These are phyloP conservation scores for Agriopis leucophaearia DNA, from an alignment of 2,888 invertebrate species.

Conservation along the genomic window DNA sequence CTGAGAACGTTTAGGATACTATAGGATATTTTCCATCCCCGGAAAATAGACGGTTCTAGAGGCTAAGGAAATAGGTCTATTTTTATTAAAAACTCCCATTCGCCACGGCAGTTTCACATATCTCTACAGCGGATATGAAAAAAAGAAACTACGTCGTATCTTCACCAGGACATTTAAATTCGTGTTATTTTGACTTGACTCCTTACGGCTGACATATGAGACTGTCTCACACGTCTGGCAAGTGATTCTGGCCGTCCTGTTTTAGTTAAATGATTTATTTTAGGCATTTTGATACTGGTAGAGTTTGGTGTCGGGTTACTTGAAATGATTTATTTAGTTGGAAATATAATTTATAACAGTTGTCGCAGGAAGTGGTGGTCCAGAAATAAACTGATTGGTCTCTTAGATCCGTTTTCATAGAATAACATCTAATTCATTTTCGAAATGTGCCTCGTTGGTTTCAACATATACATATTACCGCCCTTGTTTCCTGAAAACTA, in stretches of 20 bases:
- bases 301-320: slow-evolving; percentile 44
- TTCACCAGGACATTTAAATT: slow-evolving; percentile 45
- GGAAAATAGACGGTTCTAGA: too few relatives aligned
- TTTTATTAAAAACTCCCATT: slow-evolving; percentile 18
- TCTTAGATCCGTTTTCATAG: slow-evolving; percentile 10
- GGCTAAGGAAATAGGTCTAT: too few relatives aligned
- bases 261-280: slow-evolving; percentile 37
- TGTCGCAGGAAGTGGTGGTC: slow-evolving; percentile 13
- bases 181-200: slow-evolving; percentile 53
- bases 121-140: slow-evolving; percentile 35
- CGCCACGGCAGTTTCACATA: slow-evolving; percentile 34
- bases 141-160: slow-evolving; percentile 39
- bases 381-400: slow-evolving; percentile 8
- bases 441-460: too few relatives aligned
- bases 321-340: slow-evolving; percentile 13
- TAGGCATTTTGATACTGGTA: slow-evolving; percentile 36
- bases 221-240: slow-evolving; percentile 45
- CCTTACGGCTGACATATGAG: slow-evolving; percentile 61
- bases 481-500: too few relatives aligned
- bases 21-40: too few relatives aligned
- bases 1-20: too few relatives aligned
- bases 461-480: too few relatives aligned
- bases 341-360: background rate
- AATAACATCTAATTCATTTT: too few relatives aligned
- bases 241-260: slow-evolving; percentile 36